Conservation (phyloP, 92 coral and sea anemone species). For the Muricea muricata region DNA sequence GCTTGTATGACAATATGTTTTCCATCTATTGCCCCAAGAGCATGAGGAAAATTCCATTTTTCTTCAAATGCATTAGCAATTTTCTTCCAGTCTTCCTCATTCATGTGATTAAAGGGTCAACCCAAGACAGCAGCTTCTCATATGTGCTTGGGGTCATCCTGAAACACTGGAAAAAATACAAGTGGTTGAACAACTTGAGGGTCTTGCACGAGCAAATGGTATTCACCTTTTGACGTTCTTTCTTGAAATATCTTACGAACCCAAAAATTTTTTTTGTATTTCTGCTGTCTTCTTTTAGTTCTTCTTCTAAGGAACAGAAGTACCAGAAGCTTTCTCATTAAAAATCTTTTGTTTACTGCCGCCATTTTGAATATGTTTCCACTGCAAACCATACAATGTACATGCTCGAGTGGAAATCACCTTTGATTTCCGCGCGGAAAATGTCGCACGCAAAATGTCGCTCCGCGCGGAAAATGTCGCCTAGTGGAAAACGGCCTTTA, state of each 20-base stretch:
- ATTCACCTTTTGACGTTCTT: no score
- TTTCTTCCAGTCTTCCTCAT: no score
- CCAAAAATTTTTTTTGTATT: conserved; percentile 24
- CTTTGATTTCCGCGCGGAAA: conserved; percentile 4
- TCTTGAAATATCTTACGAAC: no score
- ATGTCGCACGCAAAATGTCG: no score
- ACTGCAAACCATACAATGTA: background rate
- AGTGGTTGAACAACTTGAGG: background rate
- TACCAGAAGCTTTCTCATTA: no score
- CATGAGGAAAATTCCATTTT: no score
- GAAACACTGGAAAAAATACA: conserved; percentile 2
- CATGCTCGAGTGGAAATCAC: conserved; percentile 9
- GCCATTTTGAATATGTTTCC: conserved; percentile 11
- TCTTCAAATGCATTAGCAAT: no score
- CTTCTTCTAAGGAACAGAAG: no score
- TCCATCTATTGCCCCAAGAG: no score
- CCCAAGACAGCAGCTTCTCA: background rate
- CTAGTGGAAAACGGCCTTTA: no score
- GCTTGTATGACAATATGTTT: conserved; percentile 6
- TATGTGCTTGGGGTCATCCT: background rate
- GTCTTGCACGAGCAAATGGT: no score
- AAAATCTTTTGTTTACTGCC: conserved; percentile 3
- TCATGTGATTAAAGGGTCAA: background rate
- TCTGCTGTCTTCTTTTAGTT: conserved; percentile 5
- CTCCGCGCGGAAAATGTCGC: no score